phyloP scores from a whole-genome alignment of 1,140 invertebrate species.

The Drosophila leontia region DNA sequence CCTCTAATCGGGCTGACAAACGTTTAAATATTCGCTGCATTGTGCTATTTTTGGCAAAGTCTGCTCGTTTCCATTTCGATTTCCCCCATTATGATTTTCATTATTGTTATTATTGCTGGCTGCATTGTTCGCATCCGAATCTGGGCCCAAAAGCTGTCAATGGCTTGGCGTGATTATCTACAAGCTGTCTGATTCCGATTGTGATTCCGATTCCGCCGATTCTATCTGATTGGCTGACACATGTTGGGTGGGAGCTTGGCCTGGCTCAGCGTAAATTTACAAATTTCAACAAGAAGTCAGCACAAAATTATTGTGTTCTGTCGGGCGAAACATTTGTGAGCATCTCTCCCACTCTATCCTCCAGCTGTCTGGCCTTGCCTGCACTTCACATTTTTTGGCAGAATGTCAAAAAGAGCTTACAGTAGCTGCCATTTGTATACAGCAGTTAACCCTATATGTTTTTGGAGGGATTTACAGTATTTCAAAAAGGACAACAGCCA shows the following conservation, averaged over 20 bases:
- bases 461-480: constrained; percentile 1
- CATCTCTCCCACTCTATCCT: not conserved
- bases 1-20: constrained; percentile 40
- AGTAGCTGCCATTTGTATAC: constrained; percentile 37
- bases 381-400: constrained; percentile 39
- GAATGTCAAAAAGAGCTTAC: constrained; percentile 54
- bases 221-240: constrained; percentile 51
- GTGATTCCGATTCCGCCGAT: constrained; percentile 18
- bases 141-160: constrained; percentile 40
- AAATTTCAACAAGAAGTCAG: constrained; percentile 82
- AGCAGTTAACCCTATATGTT: constrained; percentile 5
- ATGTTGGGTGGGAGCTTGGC: constrained; percentile 42
- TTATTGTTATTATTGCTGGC: constrained; percentile 43
- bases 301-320: constrained; percentile 76
- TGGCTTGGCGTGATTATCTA: constrained; percentile 45
- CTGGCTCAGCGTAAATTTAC: constrained; percentile 74
- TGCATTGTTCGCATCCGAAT: constrained; percentile 52
- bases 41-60: constrained; percentile 54
- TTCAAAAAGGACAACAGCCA: constrained; percentile 1
- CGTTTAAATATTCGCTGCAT: constrained; percentile 42
- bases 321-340: constrained; percentile 39
- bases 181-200: constrained; percentile 41
- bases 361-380: not conserved
- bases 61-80: constrained; percentile 46
- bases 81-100: constrained; percentile 29